Evolutionary conservation across 2,888 invertebrate genomes (phyloP), one percentile per base, ranked within the genome.

Genomic region (Camponotus fellah): DNA sequence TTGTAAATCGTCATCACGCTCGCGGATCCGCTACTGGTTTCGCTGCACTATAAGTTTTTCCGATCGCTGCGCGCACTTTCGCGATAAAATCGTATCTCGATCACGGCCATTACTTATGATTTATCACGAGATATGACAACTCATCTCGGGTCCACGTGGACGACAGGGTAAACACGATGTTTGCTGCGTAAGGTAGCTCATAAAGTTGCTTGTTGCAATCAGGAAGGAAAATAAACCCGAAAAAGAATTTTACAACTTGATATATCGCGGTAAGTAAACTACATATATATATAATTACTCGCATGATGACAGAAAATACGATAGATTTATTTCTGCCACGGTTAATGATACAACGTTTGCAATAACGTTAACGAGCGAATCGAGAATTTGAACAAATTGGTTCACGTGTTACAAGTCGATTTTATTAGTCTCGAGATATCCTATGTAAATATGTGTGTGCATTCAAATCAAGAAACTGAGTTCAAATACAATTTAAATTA

Each of bases 1-100:
- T 66, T 83, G 84, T 85, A 85, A 89, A 89, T 89, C 89, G 88
- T 89, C 85, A 83, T 86, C 85, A 65, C 14, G 21, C 66, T 85
- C 74, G 82, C 80, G 34, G 64, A 40, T 40, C 21, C 43, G 83
- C 89, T 89, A 87, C 89, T 77, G 77, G 86, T 82, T 58, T 64
- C 34, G 34, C 60, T 65, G 37, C 72, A 65, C 32, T 1, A 12
- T 1, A 12, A 21, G 66, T 87, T 87, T 89, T 89, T 77, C 76
- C 79, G 69, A 77, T 86, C 68, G 58, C 14, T 58, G 65, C 69
- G 56, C 17, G 68, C 66, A 69, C 43, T 74, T 81, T 87, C 83
- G 64, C 72, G 87, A 87, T 89, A 85, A 85, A 66, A 76, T 62
- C 69, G 4, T 79, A 72, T 60, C 74, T 53, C 77, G 68, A 87